phyloP scores from a whole-genome alignment of 1,140 invertebrate genomes.

The Elysia chlorotica region DNA sequence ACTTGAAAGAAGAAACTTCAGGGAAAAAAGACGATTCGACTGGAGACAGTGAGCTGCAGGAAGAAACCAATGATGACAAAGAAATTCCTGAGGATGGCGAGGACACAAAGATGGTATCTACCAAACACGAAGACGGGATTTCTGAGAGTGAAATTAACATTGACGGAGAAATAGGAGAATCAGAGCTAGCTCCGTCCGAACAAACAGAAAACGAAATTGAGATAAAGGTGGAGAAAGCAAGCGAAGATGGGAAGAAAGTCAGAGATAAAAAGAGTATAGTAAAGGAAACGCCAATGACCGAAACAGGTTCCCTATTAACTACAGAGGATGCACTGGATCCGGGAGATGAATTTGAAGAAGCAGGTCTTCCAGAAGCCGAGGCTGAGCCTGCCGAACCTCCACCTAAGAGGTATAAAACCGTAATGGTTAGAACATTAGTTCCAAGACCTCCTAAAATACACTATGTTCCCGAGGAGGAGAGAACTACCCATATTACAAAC shows the following conservation, averaged over 20 bases:
- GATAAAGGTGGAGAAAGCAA: not conserved
- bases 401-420: constrained; percentile 3
- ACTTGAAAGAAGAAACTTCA: too few relatives aligned
- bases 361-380: not conserved
- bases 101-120: too few relatives aligned
- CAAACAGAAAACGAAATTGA: not conserved
- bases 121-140: not conserved
- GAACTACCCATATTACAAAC: not conserved
- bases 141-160: not conserved
- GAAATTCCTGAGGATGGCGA: too few relatives aligned
- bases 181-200: not conserved
- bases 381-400: not conserved
- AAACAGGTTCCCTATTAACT: too few relatives aligned
- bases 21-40: too few relatives aligned
- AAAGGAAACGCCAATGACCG: constrained; percentile 1
- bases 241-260: not conserved
- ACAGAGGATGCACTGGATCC: not conserved
- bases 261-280: not conserved
- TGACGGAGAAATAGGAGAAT: too few relatives aligned
- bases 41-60: too few relatives aligned
- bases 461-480: not conserved
- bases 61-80: too few relatives aligned
- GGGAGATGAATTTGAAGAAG: not conserved
- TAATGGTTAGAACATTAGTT: constrained; percentile 14
- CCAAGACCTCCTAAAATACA: constrained; percentile 18